Conservation (phyloP, 2,113 vertebrate species). For the Coregonus clupeaformis region DNA sequence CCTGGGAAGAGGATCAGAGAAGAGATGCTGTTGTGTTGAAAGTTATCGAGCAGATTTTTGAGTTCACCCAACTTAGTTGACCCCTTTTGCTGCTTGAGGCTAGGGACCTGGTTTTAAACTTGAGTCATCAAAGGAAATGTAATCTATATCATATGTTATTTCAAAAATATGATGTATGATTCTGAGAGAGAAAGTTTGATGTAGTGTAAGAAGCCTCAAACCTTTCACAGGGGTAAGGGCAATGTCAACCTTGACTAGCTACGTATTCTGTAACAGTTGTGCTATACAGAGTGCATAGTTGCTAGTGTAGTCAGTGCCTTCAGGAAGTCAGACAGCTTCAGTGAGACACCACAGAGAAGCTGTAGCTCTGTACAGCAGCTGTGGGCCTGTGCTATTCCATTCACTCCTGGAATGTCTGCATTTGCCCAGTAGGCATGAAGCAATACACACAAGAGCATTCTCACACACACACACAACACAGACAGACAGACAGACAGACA, state of each 20-base stretch:
- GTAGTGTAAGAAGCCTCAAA: too few species aligned
- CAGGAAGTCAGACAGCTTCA: background rate
- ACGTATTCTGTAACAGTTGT: too few species aligned
- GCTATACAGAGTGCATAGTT: background rate
- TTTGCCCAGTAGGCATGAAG: conserved; percentile 12
- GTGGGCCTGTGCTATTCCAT: conserved; percentile 31
- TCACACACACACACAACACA: background rate
- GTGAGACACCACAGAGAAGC: background rate
- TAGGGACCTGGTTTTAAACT: too few species aligned
- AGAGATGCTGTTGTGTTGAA: background rate
- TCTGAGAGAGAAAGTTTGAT: too few species aligned
- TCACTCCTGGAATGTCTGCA: conserved; percentile 38
- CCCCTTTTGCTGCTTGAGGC: too few species aligned
- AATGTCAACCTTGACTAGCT: too few species aligned
- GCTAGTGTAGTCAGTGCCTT: background rate
- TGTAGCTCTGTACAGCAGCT: conserved; percentile 19
- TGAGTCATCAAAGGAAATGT: too few species aligned
- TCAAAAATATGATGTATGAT: too few species aligned
- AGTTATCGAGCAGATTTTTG: too few species aligned
- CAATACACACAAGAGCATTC: background rate
- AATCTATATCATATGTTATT: too few species aligned
- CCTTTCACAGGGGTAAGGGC: too few species aligned
- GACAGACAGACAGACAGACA: background rate
- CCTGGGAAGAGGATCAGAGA: conserved; percentile 41
- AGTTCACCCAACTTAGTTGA: too few species aligned